Base-by-base conservation (phyloP, 2,113 vertebrate genomes). In the Petrocephalus zakoni region DNA sequence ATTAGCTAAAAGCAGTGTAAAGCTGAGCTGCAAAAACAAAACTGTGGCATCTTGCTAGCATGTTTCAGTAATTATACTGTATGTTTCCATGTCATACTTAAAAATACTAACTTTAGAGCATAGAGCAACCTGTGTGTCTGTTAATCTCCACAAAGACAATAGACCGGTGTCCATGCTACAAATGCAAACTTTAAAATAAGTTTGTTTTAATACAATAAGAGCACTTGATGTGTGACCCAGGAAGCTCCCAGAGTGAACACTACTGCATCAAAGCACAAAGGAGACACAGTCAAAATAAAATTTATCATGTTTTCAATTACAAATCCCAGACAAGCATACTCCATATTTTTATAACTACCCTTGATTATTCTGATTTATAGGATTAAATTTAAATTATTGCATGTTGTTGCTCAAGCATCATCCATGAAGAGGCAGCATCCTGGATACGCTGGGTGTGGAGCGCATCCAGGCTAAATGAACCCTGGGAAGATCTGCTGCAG, bases 401-500 rank as follows among this genome's bases (percentile, higher is more conserved):
- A 75, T 75, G 25, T 37, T 37, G 25, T 75, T 75, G 29, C 29
- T 78, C 15, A 17, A 78, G 34, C 72, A 78, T 78, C 34, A 78
- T 42, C 72, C 72, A 78, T 42, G 72, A 78, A 42, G 34, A 37
- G 72, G 72, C 72, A 42, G 72, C 72, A 78, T 78, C 29, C 22
- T 46, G 42, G 81, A 83, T n/a, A 49, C 37, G 10, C 37, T 46
- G 29, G 7, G 17, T 86, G n/a, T 15, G 37, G 88, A 6, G 47
- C 2, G 11, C 29, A 22, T 47, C 22, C 34, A 2, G 0, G 53
- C 94, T 96, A 99, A 75, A 98, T 93, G 87, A 98, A 96, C 29
- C 96, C 97, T 0, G 97, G 97, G 84, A 98, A 97, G 88, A 96
- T 90, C 9, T 94, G 85, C 93, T 98, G 98, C 25, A 99, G 95